Percentiles rank a stretch among this genome's conserved stretches.
phyloP scores from a whole-genome alignment of 2,888 invertebrate genomes.

The Petrolisthes manimaculis region DNA sequence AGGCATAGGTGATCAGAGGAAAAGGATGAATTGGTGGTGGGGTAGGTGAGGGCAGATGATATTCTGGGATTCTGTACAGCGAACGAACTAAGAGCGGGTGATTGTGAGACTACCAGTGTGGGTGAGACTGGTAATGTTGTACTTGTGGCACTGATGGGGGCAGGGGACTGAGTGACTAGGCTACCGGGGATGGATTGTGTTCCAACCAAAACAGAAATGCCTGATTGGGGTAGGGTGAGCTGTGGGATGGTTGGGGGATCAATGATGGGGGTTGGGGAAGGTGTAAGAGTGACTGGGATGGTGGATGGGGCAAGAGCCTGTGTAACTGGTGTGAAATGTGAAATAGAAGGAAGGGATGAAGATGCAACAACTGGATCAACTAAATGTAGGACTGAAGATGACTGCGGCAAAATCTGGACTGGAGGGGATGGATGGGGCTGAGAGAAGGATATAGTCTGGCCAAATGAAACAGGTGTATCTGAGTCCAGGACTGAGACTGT shows the following conservation, averaged over 20 bases:
- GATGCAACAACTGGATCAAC: slow-evolving; percentile 6
- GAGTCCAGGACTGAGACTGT: slow-evolving; percentile 29
- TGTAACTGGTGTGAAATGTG: slow-evolving; percentile 5
- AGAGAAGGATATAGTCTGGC: slow-evolving; percentile 9
- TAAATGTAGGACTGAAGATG: slow-evolving; percentile 22
- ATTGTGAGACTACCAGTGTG: slow-evolving; percentile 11
- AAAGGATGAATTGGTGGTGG: not conserved
- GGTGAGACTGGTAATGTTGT: not conserved
- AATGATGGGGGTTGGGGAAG: not conserved
- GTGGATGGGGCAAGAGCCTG: not conserved
- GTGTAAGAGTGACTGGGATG: not conserved
- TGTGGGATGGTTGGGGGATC: slow-evolving; percentile 8
- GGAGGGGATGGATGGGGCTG: slow-evolving; percentile 19
- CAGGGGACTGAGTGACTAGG: slow-evolving; percentile 17
- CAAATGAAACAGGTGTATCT: slow-evolving; percentile 13
- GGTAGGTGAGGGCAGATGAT: not conserved
- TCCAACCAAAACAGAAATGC: not conserved
- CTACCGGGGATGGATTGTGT: slow-evolving; percentile 7
- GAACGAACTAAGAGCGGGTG: not conserved
- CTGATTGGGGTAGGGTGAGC: not conserved
- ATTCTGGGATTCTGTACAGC: not conserved
- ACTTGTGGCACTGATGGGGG: not conserved
- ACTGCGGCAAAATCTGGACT: slow-evolving; percentile 24
- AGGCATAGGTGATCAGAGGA: not conserved
- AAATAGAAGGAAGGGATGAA: not conserved